Conservation (phyloP, 2,888 invertebrate genomes). For the Oconnorella tubifera region DNA sequence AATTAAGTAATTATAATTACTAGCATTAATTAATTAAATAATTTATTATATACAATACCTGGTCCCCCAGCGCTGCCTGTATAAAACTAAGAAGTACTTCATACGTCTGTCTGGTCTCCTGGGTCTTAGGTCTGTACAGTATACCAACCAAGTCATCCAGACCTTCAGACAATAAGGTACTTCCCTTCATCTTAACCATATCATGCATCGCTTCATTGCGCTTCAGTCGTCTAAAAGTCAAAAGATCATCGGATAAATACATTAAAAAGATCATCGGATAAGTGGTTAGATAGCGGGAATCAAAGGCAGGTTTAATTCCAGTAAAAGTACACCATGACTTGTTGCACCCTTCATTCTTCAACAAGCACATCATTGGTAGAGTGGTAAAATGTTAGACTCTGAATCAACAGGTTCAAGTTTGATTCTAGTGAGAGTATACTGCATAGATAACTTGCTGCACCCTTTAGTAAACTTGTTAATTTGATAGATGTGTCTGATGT, state of each 20-base stretch:
- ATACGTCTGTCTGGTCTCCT: slow-evolving; percentile 95
- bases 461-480: no score
- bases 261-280: background rate
- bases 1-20: no score
- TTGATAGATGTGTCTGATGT: no score
- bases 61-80: slow-evolving; percentile 92
- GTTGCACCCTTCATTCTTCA: no score
- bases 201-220: slow-evolving; percentile 84
- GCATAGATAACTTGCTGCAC: no score
- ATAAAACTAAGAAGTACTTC: slow-evolving; percentile 92
- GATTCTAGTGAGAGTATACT: no score
- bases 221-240: slow-evolving; percentile 46
- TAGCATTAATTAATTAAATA: no score
- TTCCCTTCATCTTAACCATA: slow-evolving; percentile 82
- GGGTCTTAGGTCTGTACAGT: slow-evolving; percentile 91
- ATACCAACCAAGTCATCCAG: slow-evolving; percentile 91
- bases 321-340: background rate
- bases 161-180: slow-evolving; percentile 66
- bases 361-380: no score
- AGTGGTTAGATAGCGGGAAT: background rate
- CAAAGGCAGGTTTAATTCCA: background rate
- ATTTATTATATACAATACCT: no score
- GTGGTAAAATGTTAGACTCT: no score
- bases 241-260: no score
- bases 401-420: no score